Conservation (phyloP, 2,113 vertebrate genomes). For the Solenodon paradoxus region DNA sequence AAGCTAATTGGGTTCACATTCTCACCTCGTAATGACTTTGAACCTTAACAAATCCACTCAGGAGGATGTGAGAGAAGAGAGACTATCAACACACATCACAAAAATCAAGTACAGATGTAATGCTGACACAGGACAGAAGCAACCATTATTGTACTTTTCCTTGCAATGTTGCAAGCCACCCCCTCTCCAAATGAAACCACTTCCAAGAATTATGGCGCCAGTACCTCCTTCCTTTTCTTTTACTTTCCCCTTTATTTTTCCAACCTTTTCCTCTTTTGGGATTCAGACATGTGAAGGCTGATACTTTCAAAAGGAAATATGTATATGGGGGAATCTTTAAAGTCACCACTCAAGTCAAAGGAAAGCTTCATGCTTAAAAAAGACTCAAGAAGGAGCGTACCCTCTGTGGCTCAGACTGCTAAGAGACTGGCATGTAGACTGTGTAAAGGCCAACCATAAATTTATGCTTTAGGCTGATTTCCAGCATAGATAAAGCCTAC, state of each 20-base stretch:
- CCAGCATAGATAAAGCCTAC: neutral
- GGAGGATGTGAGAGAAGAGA: neutral
- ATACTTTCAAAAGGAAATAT: neutral
- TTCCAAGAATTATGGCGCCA: neutral
- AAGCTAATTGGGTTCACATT: neutral
- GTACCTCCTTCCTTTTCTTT: neutral
- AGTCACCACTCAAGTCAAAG: neutral
- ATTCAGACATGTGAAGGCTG: neutral
- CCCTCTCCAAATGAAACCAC: neutral
- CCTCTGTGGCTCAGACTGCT: too few relatives aligned
- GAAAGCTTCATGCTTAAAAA: neutral
- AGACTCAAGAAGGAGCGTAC: neutral
- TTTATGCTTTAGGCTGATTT: neutral
- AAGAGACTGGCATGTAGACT: too few relatives aligned
- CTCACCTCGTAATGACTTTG: neutral
- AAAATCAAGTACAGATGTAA: neutral
- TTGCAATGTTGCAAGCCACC: neutral
- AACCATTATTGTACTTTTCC: neutral
- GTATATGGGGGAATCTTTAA: neutral
- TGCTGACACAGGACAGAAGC: neutral
- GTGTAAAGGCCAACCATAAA: too few relatives aligned
- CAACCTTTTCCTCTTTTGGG: neutral
- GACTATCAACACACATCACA: neutral
- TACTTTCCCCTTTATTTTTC: neutral
- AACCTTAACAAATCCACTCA: neutral